phyloP scores from a whole-genome alignment of 2,797 vertebrate genomes.

The Cyprinella venusta region DNA sequence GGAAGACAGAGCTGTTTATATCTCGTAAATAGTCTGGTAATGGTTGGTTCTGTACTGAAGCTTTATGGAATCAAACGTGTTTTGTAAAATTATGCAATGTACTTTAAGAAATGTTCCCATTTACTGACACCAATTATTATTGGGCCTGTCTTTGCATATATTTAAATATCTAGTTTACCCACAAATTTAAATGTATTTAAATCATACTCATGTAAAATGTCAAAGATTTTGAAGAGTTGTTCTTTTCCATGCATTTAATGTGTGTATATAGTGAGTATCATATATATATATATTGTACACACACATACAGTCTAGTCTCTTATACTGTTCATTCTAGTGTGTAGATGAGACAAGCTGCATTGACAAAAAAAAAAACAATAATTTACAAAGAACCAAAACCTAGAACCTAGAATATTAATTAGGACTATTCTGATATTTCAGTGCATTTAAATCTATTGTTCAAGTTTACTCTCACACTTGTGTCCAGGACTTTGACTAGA shows the following conservation, averaged over 20 bases:
- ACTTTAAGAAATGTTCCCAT: not conserved
- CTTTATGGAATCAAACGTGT: not conserved
- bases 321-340: not conserved
- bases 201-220: not conserved
- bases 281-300: not conserved
- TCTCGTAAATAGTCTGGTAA: not conserved
- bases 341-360: not conserved
- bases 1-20: not conserved
- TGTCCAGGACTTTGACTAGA: constrained; percentile 6
- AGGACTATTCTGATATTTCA: not conserved
- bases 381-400: not conserved
- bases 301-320: not conserved
- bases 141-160: not conserved
- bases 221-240: no score
- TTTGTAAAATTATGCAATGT: not conserved
- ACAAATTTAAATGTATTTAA: not conserved
- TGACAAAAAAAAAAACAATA: not conserved
- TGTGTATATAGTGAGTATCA: no score
- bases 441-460: not conserved
- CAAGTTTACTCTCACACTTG: not conserved
- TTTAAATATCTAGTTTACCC: not conserved
- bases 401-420: not conserved
- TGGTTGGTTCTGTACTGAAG: not conserved
- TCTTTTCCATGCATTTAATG: no score
- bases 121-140: not conserved